phyloP scores from a whole-genome alignment of 2,888 invertebrate genomes.

The Perizoma affinitatum region DNA sequence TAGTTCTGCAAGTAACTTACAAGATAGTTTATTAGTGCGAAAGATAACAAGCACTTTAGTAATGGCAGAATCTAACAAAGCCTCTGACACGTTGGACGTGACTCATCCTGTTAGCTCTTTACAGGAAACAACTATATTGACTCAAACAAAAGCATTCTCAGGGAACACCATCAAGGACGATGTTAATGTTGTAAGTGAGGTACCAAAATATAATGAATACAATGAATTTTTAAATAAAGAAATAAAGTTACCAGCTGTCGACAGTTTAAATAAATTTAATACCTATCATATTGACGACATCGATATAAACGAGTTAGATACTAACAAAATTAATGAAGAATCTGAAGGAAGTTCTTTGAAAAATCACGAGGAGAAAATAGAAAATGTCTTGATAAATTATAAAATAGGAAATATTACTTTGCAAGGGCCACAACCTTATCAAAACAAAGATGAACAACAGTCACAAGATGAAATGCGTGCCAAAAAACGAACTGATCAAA shows the following conservation, averaged over 20 bases:
- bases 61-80: not conserved
- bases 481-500: not conserved
- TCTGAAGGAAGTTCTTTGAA: not conserved
- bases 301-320: not conserved
- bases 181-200: not conserved
- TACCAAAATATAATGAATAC: not conserved
- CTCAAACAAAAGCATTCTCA: slow-evolving; percentile 1
- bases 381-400: not conserved
- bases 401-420: not conserved
- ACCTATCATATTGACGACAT: no score
- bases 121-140: not conserved
- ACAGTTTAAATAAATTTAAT: no score
- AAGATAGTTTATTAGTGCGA: not conserved
- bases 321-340: not conserved
- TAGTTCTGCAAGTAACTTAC: not conserved
- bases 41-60: not conserved
- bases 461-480: not conserved
- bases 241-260: not conserved
- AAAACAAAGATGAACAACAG: not conserved
- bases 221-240: not conserved
- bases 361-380: not conserved
- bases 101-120: not conserved
- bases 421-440: not conserved
- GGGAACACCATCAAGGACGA: not conserved
- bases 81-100: not conserved